phyloP scores from a whole-genome alignment of 1,140 invertebrate genomes.

The Drosophila guanche region DNA sequence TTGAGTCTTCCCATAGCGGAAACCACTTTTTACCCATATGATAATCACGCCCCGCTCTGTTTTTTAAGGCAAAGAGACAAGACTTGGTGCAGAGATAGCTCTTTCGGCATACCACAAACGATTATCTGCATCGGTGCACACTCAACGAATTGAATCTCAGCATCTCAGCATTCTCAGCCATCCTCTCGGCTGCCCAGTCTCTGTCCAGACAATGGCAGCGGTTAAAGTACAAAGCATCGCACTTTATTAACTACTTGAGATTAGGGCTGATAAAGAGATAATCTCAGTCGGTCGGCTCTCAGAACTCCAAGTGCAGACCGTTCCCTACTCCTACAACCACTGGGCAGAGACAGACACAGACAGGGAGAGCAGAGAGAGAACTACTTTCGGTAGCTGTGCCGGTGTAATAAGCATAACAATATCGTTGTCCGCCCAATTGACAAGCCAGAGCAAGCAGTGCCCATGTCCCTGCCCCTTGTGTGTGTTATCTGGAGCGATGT shows the following conservation, averaged over 20 bases:
- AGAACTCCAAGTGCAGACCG: slow-evolving; percentile 53
- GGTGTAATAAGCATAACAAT: slow-evolving; percentile 83
- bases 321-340: slow-evolving; percentile 44
- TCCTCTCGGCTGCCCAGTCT: slow-evolving; percentile 7
- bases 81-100: slow-evolving; percentile 25
- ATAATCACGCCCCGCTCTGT: slow-evolving; percentile 40
- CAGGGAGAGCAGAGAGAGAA: not conserved
- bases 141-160: slow-evolving; percentile 54
- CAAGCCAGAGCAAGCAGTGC: slow-evolving; percentile 49
- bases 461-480: not conserved
- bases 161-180: slow-evolving; percentile 27
- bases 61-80: slow-evolving; percentile 29
- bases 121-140: slow-evolving; percentile 76
- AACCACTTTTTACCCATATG: slow-evolving; percentile 49
- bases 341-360: not conserved
- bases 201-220: slow-evolving; percentile 66
- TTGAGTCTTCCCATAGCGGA: slow-evolving; percentile 25
- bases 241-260: slow-evolving; percentile 84
- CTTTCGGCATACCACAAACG: slow-evolving; percentile 80
- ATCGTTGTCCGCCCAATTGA: slow-evolving; percentile 81
- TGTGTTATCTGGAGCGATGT: slow-evolving; percentile 60
- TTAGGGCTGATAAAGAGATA: slow-evolving; percentile 83
- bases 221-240: slow-evolving; percentile 82
- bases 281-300: slow-evolving; percentile 70
- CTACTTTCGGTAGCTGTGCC: slow-evolving; percentile 70